These are phyloP conservation scores for Nothobranchius furzeri DNA, from an alignment of 2,113 vertebrate species.

Conservation along the genomic window DNA sequence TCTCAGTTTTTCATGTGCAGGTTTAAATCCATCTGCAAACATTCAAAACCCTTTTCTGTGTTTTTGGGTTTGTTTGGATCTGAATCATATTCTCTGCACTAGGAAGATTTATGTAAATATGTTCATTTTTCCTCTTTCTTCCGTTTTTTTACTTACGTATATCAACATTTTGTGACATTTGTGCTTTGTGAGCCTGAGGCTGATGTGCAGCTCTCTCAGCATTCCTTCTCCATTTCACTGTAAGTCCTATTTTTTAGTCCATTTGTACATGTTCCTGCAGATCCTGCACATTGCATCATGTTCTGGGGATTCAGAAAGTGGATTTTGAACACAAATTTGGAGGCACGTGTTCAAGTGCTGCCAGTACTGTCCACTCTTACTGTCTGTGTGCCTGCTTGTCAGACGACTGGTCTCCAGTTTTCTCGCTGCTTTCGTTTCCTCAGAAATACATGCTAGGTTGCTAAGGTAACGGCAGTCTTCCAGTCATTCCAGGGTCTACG, in stretches of 20 bases:
- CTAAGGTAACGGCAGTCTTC: slow-evolving; percentile 62
- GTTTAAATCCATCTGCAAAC: neutral
- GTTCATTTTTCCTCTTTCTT: neutral
- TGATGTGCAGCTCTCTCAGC: slow-evolving; percentile 1
- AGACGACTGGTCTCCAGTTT: slow-evolving; percentile 23
- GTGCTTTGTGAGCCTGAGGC: neutral
- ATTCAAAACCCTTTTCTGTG: neutral
- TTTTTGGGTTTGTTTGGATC: neutral
- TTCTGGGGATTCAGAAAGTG: slow-evolving; percentile 17
- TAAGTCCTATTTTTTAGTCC: slow-evolving; percentile 4
- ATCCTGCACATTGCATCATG: slow-evolving; percentile 24
- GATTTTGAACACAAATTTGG: slow-evolving; percentile 42
- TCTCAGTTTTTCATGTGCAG: neutral
- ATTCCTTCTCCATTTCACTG: neutral
- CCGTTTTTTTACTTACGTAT: neutral
- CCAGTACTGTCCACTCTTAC: slow-evolving; percentile 28
- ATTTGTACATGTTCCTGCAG: slow-evolving; percentile 15
- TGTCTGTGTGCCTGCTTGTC: slow-evolving; percentile 33
- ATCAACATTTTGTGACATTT: slow-evolving; percentile 4
- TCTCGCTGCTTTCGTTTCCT: slow-evolving; percentile 49
- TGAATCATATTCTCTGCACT: neutral
- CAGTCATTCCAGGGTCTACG: slow-evolving; percentile 42
- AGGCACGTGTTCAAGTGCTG: slow-evolving; percentile 24
- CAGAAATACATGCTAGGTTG: slow-evolving; percentile 52
- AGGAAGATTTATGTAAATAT: neutral